phyloP scores from a whole-genome alignment of 30 jellyfish, hydroid and myxozoan species.

The Cassiopea xamachana region DNA sequence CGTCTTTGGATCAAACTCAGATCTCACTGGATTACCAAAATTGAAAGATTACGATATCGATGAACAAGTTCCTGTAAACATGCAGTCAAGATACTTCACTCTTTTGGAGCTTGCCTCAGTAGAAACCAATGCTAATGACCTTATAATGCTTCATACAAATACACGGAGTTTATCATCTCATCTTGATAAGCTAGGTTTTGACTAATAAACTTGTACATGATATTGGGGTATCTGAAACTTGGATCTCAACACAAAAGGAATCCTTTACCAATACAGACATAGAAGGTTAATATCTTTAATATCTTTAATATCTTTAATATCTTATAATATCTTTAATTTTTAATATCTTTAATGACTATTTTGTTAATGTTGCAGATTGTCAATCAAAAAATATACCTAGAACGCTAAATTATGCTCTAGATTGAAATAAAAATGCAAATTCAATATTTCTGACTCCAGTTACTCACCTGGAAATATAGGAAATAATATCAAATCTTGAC shows the following conservation, averaged over 20 bases:
- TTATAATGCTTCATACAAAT: conserved; percentile 6
- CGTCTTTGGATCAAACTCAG: conserved; percentile 10
- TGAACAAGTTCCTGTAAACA: neutral
- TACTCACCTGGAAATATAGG: no score
- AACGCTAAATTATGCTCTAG: neutral
- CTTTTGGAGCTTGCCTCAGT: conserved; percentile 8
- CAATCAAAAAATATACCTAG: neutral
- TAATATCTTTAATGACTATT: neutral
- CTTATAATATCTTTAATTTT: neutral
- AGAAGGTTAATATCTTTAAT: conserved; percentile 7
- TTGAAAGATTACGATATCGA: neutral
- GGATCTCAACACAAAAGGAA: conserved; percentile 14
- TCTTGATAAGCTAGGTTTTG: conserved; percentile 3
- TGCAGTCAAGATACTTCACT: neutral
- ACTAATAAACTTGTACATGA: neutral
- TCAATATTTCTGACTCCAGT: no score
- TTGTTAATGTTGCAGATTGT: conserved; percentile 3
- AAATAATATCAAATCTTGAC: no score
- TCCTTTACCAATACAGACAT: conserved; percentile 5
- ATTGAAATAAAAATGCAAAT: no score
- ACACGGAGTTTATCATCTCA: conserved; percentile 31
- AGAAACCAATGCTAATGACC: neutral
- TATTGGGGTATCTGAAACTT: conserved; percentile 40
- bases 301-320: neutral
- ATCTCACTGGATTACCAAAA: conserved; percentile 13